Percentiles rank a stretch among this genome's conserved stretches.
These are phyloP conservation scores for Plebejus anna DNA, from an alignment of 2,888 invertebrate genomes.

Conservation along the genomic window DNA sequence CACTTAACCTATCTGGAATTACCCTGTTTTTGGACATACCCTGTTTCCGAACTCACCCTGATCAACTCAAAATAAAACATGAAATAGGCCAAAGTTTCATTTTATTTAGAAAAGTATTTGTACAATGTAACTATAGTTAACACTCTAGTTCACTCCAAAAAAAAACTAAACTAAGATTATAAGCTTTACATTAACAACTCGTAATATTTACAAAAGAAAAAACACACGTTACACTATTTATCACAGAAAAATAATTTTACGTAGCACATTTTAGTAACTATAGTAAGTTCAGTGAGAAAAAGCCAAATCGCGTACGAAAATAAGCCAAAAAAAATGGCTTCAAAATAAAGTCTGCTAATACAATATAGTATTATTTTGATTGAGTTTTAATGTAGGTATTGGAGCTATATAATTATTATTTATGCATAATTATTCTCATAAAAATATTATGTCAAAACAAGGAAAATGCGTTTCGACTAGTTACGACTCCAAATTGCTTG, in stretches of 20 bases:
- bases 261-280: constrained; percentile 28
- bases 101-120: constrained; percentile 78
- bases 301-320: neutral
- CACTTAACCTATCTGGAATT: no score
- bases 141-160: constrained; percentile 50
- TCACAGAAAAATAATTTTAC: constrained; percentile 78
- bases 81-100: constrained; percentile 76
- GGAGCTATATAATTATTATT: no score
- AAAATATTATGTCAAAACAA: no score
- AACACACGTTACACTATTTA: constrained; percentile 67
- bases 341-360: no score
- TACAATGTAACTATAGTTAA: constrained; percentile 68
- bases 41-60: neutral
- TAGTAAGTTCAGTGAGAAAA: neutral
- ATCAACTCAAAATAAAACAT: constrained; percentile 45
- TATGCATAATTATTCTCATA: no score
- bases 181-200: constrained; percentile 62
- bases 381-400: no score
- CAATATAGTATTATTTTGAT: no score
- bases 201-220: constrained; percentile 64
- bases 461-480: neutral
- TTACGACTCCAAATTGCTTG: neutral
- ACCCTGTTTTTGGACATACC: no score
- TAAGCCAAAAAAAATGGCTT: neutral
- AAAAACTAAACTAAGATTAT: constrained; percentile 54